A percentile compares a stretch with the other conserved stretches of the same genome.
These are phyloP conservation scores for Frankliniella intonsa DNA, from an alignment of 2,888 invertebrate genomes.

Conservation along the genomic window DNA sequence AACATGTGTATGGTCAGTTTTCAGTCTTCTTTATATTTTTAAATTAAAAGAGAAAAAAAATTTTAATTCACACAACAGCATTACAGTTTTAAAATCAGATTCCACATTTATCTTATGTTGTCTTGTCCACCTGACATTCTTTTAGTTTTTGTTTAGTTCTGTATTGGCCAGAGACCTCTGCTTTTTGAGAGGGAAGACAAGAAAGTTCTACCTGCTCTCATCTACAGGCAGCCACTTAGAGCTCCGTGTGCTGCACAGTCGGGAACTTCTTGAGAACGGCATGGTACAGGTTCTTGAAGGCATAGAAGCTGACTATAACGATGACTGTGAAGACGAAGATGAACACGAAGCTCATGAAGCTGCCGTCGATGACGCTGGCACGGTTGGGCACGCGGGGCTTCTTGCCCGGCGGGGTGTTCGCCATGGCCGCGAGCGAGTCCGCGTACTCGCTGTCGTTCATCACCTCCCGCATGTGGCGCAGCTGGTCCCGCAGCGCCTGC, in stretches of 20 bases:
- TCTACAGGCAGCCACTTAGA: constrained; percentile 49
- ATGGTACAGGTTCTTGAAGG: constrained; percentile 76
- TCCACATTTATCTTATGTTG: not conserved
- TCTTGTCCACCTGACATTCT: not conserved
- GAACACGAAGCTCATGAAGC: constrained; percentile 77
- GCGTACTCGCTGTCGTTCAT: constrained; percentile 16
- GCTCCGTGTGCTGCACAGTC: constrained; percentile 66
- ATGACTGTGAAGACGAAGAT: constrained; percentile 73
- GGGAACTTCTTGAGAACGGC: constrained; percentile 80
- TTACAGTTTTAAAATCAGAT: not conserved
- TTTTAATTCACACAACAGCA: not conserved
- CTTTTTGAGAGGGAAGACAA: too few relatives aligned
- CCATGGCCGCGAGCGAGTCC: not conserved
- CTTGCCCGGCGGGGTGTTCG: not conserved
- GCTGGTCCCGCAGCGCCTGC: not conserved
- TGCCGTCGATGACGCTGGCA: constrained; percentile 69
- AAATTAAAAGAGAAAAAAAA: not conserved
- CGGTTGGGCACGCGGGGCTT: constrained; percentile 18
- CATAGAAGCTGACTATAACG: constrained; percentile 74
- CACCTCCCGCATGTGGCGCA: constrained; percentile 4
- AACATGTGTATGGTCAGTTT: too few relatives aligned
- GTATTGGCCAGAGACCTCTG: too few relatives aligned
- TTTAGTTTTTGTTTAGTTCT: not conserved
- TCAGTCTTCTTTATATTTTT: not conserved
- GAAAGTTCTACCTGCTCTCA: too few relatives aligned